Conservation (phyloP, 2,113 vertebrate species). For the Apodemus speciosus region DNA sequence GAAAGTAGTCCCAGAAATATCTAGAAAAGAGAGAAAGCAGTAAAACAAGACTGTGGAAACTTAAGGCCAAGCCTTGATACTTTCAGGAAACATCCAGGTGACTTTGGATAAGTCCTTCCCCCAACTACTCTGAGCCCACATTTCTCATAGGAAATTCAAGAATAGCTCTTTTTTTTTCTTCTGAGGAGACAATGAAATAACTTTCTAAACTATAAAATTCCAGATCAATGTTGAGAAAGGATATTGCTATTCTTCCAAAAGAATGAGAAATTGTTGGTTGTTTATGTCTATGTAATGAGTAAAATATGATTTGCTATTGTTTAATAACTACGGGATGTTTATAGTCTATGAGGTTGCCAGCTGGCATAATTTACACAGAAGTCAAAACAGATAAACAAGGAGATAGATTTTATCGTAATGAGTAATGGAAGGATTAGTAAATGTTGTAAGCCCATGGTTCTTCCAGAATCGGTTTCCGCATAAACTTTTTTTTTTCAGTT, state of each 20-base stretch:
- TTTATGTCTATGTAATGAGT: conserved; percentile 66
- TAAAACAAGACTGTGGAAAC: neutral
- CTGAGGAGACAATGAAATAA: neutral
- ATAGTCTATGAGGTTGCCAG: conserved; percentile 67
- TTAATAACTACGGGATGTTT: conserved; percentile 74
- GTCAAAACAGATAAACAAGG: conserved; percentile 73
- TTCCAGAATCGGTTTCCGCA: conserved; percentile 39
- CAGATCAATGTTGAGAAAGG: conserved; percentile 39
- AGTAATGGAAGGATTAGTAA: conserved; percentile 57
- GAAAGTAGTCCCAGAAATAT: neutral
- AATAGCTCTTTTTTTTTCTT: conserved; percentile 6
- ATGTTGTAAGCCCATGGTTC: conserved; percentile 49
- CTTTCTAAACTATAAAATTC: conserved; percentile 31
- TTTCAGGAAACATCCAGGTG: neutral
- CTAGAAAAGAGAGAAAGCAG: neutral
- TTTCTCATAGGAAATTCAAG: conserved; percentile 30
- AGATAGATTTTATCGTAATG: conserved; percentile 59
- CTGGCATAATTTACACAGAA: conserved; percentile 65
- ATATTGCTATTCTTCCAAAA: conserved; percentile 51
- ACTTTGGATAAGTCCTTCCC: neutral
- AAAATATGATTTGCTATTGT: conserved; percentile 66
- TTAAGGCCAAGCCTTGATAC: neutral
- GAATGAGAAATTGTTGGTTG: conserved; percentile 37
- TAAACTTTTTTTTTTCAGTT: conserved; percentile 9
- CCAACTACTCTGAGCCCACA: neutral